phyloP scores from a whole-genome alignment of 2,113 vertebrate species.

The Mirza zaza region DNA sequence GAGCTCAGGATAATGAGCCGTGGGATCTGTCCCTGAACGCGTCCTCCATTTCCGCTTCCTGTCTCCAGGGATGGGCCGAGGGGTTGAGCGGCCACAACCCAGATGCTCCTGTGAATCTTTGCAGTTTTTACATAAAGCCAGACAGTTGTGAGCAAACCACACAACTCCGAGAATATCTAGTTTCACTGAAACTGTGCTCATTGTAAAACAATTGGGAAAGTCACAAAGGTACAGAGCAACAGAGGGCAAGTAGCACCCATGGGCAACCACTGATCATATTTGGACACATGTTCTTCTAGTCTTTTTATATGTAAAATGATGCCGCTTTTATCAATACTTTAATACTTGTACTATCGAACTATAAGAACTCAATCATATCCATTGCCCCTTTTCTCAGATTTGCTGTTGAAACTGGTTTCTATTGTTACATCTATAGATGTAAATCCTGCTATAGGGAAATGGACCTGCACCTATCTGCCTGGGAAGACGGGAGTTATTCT shows the following conservation, averaged over 20 bases:
- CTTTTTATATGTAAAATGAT: not conserved
- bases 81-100: constrained; percentile 3
- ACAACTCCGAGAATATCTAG: not conserved
- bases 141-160: not conserved
- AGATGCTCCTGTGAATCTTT: not conserved
- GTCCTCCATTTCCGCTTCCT: constrained; percentile 18
- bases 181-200: not conserved
- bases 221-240: not conserved
- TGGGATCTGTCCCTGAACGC: not conserved
- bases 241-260: too few species aligned
- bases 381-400: not conserved
- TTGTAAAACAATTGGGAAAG: not conserved
- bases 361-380: not conserved
- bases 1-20: not conserved
- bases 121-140: constrained; percentile 10
- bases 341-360: not conserved
- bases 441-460: not conserved
- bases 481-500: not conserved
- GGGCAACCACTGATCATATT: too few species aligned
- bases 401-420: not conserved
- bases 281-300: not conserved
- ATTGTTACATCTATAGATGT: not conserved
- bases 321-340: not conserved
- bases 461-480: too few species aligned
- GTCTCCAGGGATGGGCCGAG: not conserved